Conservation (phyloP, 2,888 invertebrate species). For the Sceliomorpha sp. region DNA sequence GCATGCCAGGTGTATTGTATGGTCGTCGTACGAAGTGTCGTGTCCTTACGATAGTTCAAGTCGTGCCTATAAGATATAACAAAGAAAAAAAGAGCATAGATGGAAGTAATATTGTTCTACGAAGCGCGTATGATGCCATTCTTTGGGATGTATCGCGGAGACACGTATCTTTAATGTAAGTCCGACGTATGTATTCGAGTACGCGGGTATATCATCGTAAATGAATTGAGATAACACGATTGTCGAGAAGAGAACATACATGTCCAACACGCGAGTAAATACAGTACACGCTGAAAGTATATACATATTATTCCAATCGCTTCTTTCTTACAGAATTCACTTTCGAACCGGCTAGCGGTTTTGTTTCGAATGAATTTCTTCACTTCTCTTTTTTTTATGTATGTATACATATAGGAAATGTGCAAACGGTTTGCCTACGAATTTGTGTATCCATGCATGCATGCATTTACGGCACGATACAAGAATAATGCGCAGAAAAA, state of each 20-base stretch:
- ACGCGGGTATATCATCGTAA: constrained; percentile 9
- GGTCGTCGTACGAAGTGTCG: too few species aligned
- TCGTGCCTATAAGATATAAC: not conserved
- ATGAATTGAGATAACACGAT: constrained; percentile 13
- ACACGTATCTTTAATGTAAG: constrained; percentile 19
- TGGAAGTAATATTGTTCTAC: constrained; percentile 4
- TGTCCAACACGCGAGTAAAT: constrained; percentile 25
- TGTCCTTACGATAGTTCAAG: too few species aligned
- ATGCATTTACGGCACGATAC: constrained; percentile 35
- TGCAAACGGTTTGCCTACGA: constrained; percentile 25
- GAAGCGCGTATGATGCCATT: too few species aligned
- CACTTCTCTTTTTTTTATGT: constrained; percentile 34
- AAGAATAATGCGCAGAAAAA: constrained; percentile 13
- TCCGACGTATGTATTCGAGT: constrained; percentile 26
- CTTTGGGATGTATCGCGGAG: constrained; percentile 6
- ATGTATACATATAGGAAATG: constrained; percentile 40
- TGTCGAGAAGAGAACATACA: constrained; percentile 17
- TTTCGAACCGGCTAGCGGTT: constrained; percentile 27
- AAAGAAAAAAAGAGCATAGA: not conserved
- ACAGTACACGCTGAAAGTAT: constrained; percentile 34
- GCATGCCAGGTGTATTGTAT: too few species aligned
- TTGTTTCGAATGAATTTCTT: constrained; percentile 32
- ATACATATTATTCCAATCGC: constrained; percentile 38
- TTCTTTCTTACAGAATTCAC: constrained; percentile 39
- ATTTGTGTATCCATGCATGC: constrained; percentile 36